Conservation (phyloP, 2,888 invertebrate species). For the Antitype chi region DNA sequence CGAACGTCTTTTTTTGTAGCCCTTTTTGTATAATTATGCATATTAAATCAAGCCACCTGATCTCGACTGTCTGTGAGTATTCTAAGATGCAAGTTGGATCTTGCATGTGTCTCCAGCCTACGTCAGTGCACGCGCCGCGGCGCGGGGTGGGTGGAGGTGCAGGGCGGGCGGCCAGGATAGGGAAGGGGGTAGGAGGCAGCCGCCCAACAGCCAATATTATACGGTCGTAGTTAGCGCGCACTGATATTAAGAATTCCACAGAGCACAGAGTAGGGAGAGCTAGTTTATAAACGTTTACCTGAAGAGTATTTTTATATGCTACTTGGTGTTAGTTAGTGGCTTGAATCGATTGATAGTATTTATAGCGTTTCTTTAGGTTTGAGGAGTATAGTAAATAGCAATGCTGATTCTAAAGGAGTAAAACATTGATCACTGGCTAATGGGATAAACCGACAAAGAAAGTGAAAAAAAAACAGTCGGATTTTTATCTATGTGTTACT, state of each 20-base stretch:
- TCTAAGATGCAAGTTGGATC: conserved; percentile 55
- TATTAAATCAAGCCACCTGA: background rate
- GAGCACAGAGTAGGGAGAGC: conserved; percentile 73
- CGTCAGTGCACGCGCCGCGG: conserved; percentile 60
- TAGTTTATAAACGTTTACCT: conserved; percentile 43
- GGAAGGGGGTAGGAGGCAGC: conserved; percentile 49
- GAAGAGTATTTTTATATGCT: background rate
- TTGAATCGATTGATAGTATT: background rate
- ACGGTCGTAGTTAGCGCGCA: conserved; percentile 90
- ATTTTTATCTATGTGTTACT: background rate
- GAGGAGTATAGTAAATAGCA: background rate
- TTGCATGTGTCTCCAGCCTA: conserved; percentile 68
- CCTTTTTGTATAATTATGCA: background rate
- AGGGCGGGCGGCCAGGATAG: conserved; percentile 38
- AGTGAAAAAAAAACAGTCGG: background rate
- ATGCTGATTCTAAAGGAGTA: background rate
- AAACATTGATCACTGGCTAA: background rate
- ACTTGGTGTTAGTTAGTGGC: background rate
- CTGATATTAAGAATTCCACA: conserved; percentile 90
- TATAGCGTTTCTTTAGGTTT: background rate
- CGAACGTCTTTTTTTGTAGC: no score
- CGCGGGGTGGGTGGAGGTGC: conserved; percentile 22
- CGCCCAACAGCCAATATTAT: conserved; percentile 85
- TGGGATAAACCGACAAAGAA: background rate
- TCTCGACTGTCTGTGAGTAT: background rate